Base-by-base conservation (phyloP, 2,797 vertebrate genomes). In the Scolopax rusticola region DNA sequence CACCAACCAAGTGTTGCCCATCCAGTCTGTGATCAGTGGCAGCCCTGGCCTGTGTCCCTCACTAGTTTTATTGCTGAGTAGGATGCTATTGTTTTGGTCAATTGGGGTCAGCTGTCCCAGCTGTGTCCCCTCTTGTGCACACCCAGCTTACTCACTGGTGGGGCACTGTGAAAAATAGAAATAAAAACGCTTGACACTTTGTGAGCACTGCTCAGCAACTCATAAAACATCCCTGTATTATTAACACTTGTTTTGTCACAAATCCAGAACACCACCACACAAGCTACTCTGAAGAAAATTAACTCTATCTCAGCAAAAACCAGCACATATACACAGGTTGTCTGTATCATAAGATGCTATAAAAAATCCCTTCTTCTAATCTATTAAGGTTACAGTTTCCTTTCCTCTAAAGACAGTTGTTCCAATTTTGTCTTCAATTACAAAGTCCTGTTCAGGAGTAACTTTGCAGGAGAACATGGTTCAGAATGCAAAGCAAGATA, bases 111-210 rank as follows among this genome's bases (percentile, higher is more conserved):
- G 28, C 19, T 74, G 23, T 65, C 15, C 24, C 16, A 5, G 9
- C 7, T 67, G n/a, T 21, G n/a, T 50, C 33, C n/a, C 19, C 15
- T 25, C n/a, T 32, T 51, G 32, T 32, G 53, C 20, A 43, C 3
- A 2, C 7, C 32, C 25, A 84, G 36, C 30, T 28, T 7, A 4
- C 17, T 38, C 1, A 5, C 14, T 54, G 40, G n/a, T 1, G 3
- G 25, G 13, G 20, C 2, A 5, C 15, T 14, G 11, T 40, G 40
- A 82, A 15, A 32, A 69, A 24, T 15, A 69, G 41, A 60, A 75
- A 48, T 27, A 48, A 48, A 69, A 71, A 28, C 3, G 32, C 50
- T 50, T 36, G 41, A 17, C n/a, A 8, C 14, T 16, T 25, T 21
- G 17, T 45, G 71, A 45, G n/a, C 24, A 11, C 5, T 12, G 6